Evolutionary conservation across 2,113 vertebrate genomes (phyloP).

Genomic region (Entelurus aequoreus): DNA sequence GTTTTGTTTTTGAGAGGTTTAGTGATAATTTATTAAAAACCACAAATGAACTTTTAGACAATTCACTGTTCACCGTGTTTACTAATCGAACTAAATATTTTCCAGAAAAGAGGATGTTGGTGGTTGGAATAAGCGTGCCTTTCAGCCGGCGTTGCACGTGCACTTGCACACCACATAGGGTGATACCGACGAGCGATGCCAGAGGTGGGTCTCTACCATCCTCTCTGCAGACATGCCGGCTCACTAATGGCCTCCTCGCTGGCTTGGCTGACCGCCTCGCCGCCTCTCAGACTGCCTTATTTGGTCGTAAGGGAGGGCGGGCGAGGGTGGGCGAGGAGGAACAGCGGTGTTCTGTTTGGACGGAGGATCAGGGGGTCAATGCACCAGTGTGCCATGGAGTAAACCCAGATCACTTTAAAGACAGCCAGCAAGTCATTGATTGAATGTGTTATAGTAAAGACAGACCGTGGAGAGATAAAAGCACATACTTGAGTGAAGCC

Average conservation of each 20-base stretch:
- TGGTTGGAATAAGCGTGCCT: slow-evolving; percentile 11
- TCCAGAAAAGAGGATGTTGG: too few species aligned
- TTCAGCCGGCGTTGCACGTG: slow-evolving; percentile 21
- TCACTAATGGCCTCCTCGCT: slow-evolving; percentile 57
- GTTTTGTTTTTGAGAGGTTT: too few species aligned
- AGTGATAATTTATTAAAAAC: too few species aligned
- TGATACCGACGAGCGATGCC: slow-evolving; percentile 56
- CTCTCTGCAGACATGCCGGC: slow-evolving; percentile 44
- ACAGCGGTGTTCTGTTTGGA: slow-evolving; percentile 62
- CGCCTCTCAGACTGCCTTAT: slow-evolving; percentile 65
- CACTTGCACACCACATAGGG: slow-evolving; percentile 19
- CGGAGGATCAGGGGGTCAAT: slow-evolving; percentile 52
- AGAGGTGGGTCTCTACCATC: slow-evolving; percentile 64
- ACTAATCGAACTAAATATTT: too few species aligned
- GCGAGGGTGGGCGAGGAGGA: slow-evolving; percentile 28
- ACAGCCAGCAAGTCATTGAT: slow-evolving; percentile 37
- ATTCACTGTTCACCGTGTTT: too few species aligned
- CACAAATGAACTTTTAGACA: too few species aligned
- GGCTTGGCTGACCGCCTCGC: slow-evolving; percentile 53
- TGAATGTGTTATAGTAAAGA: slow-evolving; percentile 12
- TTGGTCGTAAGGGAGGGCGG: slow-evolving; percentile 44
- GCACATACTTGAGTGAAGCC: slow-evolving; percentile 22
- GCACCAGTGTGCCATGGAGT: slow-evolving; percentile 53
- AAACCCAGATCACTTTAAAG: slow-evolving; percentile 62
- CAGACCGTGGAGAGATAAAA: slow-evolving; percentile 7